phyloP scores from a whole-genome alignment of 2,797 vertebrate genomes.

The Hafferia zeledoni region DNA sequence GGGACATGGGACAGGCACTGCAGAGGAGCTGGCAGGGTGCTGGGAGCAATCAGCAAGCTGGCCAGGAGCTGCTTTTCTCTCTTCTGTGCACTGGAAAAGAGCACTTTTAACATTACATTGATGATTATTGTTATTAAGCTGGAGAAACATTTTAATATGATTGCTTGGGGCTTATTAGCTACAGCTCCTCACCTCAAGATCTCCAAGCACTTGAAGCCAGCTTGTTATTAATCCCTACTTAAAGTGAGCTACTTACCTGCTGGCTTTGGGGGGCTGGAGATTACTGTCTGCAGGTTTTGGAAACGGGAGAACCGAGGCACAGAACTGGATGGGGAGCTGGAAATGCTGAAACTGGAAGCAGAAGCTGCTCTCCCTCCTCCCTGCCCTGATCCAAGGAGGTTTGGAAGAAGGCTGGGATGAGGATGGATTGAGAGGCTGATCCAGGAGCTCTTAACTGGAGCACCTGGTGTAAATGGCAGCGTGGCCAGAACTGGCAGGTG shows the following conservation, averaged over 20 bases:
- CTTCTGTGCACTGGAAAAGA: background rate
- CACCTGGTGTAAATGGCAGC: background rate
- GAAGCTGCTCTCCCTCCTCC: background rate
- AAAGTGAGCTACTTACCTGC: background rate
- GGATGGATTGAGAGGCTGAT: background rate
- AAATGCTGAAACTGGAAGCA: background rate
- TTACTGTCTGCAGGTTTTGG: background rate
- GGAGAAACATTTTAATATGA: background rate
- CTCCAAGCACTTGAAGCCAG: background rate
- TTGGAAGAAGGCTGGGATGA: background rate
- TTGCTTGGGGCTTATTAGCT: background rate
- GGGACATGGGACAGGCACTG: background rate
- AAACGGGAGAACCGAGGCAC: background rate
- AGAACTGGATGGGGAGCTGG: background rate
- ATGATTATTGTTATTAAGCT: conserved; percentile 16
- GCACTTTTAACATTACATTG: background rate
- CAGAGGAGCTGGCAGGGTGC: background rate
- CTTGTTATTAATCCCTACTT: conserved; percentile 8
- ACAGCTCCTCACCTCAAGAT: conserved; percentile 27
- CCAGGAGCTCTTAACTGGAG: background rate
- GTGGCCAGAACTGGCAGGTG: background rate
- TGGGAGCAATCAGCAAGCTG: background rate
- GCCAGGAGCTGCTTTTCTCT: background rate
- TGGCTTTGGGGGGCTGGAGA: background rate
- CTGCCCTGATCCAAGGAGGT: background rate